A percentile compares a stretch with the other conserved stretches of the same genome.
Evolutionary conservation across 2,113 vertebrate species (phyloP).

Genomic region (Brachypodius melanocephalos): DNA sequence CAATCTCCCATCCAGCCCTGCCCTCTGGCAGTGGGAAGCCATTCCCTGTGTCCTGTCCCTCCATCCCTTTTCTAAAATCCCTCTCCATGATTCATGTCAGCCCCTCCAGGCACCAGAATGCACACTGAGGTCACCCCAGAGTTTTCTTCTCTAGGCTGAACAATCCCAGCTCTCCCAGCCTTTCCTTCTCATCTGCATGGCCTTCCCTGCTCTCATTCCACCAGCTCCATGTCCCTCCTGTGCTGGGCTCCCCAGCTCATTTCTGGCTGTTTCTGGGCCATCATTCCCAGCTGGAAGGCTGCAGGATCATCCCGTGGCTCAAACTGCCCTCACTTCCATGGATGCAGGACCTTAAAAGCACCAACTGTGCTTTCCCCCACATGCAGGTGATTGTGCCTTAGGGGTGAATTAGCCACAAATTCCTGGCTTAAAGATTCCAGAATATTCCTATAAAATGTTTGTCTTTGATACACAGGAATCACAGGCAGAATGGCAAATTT

Average conservation of each 20-base stretch:
- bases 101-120: background rate
- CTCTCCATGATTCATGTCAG: background rate
- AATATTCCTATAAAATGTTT: background rate
- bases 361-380: background rate
- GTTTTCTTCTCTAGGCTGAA: background rate
- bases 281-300: background rate
- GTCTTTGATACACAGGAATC: background rate
- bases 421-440: background rate
- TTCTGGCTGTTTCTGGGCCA: background rate
- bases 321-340: background rate
- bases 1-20: background rate
- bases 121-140: rapidly evolving
- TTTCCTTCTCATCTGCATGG: background rate
- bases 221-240: background rate
- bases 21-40: background rate
- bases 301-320: rapidly evolving
- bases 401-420: background rate
- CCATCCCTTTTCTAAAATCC: background rate
- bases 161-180: background rate
- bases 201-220: background rate
- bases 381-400: background rate
- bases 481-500: background rate
- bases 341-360: background rate
- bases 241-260: no score
- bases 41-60: rapidly evolving